Percentiles rank a stretch among this genome's conserved stretches.
These are phyloP conservation scores for Esox niger DNA, from an alignment of 2,113 vertebrate species.

Conservation along the genomic window DNA sequence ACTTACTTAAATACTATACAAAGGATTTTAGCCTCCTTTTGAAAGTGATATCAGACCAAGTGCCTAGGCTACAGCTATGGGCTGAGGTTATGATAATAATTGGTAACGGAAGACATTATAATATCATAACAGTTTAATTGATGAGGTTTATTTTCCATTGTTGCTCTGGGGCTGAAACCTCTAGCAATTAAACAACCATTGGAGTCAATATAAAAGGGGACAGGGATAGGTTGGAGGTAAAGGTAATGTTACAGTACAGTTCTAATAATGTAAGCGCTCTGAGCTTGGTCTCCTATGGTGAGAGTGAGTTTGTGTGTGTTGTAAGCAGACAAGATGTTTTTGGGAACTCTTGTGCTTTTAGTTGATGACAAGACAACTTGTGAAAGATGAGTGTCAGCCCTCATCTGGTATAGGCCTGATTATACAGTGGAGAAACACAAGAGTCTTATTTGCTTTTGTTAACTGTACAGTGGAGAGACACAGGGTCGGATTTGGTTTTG, in stretches of 20 bases:
- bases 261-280: too few relatives aligned
- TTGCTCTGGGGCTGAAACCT: conserved; percentile 50
- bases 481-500: too few relatives aligned
- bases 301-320: conserved; percentile 8
- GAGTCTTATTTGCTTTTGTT: conserved; percentile 54
- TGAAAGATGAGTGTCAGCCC: conserved; percentile 59
- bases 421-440: too few relatives aligned
- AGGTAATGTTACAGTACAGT: conserved; percentile 46
- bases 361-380: conserved; percentile 70
- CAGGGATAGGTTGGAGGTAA: conserved; percentile 43
- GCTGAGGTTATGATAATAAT: conserved; percentile 57
- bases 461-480: conserved; percentile 43
- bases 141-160: conserved; percentile 59
- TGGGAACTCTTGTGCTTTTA: conserved; percentile 69
- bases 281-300: neutral
- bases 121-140: conserved; percentile 69
- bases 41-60: conserved; percentile 65
- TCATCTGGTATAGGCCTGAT: conserved; percentile 52
- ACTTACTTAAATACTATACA: conserved; percentile 63
- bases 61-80: conserved; percentile 22
- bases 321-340: too few relatives aligned
- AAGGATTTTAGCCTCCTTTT: conserved; percentile 59
- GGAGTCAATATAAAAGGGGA: conserved; percentile 43
- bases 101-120: conserved; percentile 69
- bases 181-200: conserved; percentile 52